Conservation (phyloP, 2,797 vertebrate genomes). For the Malacoctenus gilli region DNA sequence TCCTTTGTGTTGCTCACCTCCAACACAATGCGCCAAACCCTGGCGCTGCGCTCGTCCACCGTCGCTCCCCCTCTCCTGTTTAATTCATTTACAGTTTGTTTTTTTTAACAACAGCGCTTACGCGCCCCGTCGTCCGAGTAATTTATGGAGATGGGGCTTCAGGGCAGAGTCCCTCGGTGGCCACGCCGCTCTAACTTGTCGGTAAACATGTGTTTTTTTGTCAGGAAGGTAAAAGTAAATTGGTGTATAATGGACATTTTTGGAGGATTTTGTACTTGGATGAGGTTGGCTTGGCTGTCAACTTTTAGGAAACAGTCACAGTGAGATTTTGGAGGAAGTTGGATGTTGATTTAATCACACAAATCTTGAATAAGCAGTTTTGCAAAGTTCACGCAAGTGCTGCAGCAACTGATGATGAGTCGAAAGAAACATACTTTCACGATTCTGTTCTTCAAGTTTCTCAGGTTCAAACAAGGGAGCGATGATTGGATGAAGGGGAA, state of each 20-base stretch:
- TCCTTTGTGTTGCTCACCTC: conserved; percentile 52
- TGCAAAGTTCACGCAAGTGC: too few relatives aligned
- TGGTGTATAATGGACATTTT: background rate
- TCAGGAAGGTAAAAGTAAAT: conserved; percentile 10
- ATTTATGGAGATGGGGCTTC: conserved; percentile 82
- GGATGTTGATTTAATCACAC: too few relatives aligned
- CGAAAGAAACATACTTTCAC: too few relatives aligned
- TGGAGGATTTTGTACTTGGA: too few relatives aligned
- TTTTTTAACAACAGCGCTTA: conserved; percentile 80
- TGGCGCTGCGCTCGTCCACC: conserved; percentile 25
- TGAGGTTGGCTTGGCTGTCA: too few relatives aligned
- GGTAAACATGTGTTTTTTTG: conserved; percentile 44
- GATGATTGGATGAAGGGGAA: too few relatives aligned
- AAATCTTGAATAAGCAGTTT: too few relatives aligned
- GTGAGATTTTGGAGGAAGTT: too few relatives aligned
- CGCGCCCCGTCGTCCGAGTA: conserved; percentile 75
- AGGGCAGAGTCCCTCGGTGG: conserved; percentile 61
- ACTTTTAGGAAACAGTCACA: too few relatives aligned
- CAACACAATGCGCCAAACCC: conserved; percentile 2
- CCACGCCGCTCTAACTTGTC: conserved; percentile 53
- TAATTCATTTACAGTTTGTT: conserved; percentile 80
- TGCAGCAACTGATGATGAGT: too few relatives aligned
- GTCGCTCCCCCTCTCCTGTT: conserved; percentile 33
- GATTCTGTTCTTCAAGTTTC: too few relatives aligned
- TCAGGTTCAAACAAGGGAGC: too few relatives aligned